Evolutionary conservation across 2,888 invertebrate genomes (phyloP), one percentile per base, ranked within the genome.

Genomic region (Phyllotreta striolata): DNA sequence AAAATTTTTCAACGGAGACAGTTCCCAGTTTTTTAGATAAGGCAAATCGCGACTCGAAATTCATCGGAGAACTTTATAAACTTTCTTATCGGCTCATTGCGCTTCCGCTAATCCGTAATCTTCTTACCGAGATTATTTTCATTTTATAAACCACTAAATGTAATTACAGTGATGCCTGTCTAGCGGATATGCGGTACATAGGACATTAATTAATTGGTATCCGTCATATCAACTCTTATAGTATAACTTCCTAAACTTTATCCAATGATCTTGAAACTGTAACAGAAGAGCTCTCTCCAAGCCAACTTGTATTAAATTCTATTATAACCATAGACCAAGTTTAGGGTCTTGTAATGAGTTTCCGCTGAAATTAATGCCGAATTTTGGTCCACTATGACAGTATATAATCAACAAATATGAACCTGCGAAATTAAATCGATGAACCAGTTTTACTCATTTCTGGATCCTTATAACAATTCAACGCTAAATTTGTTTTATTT

Each of bases 151-250:
- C 52, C 12, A 52, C 37, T 10, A 13, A 56, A 47, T 57, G 13
- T 44, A 57, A 47, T 57, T 47, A 56, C 46, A 56, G n/a, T 7
- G 54, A 46, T 41, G 14, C 37, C 44, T 13, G 34, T 12, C 49
- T 39, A 40, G 41, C n/a, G 34, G 34, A 58, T 47, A 49, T 40
- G 57, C 47, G 13, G 39, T 58, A 40, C 24, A 49, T 6, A 40
- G 58, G 57, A 58, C 63, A 63, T 46, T 57, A 63, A 58, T 63
- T 63, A 63, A 63, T 63, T 57, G 63, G 57, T 63, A 63, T 54
- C 47, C 57, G 35, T 54, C 63, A 39, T 46, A 63, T 63, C 40
- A 54, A 54, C 54, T 58, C 52, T 58, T 44, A 58, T 44, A 24
- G 24, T 24, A 63, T 13, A 58, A 63, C 54, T 58, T 54, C 63